phyloP scores from a whole-genome alignment of 1,140 invertebrate genomes.

The Drosophila nigrodunni region DNA sequence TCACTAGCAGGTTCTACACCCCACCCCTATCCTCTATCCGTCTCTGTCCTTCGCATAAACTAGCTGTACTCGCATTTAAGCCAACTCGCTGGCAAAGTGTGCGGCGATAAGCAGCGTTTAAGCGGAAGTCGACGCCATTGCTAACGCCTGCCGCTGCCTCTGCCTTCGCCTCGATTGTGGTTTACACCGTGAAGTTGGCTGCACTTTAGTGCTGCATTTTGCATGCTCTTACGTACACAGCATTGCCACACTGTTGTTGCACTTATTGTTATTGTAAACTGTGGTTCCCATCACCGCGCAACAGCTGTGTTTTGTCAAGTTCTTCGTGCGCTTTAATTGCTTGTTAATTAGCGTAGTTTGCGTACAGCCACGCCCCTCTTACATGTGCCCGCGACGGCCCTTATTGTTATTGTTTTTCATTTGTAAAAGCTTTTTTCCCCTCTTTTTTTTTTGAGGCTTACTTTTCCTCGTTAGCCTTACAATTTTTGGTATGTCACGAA shows the following conservation, averaged over 20 bases:
- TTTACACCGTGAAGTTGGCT: slow-evolving; percentile 46
- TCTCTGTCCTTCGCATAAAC: slow-evolving; percentile 12
- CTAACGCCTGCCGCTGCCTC: slow-evolving; percentile 6
- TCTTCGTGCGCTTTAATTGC: slow-evolving; percentile 64
- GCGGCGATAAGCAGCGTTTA: slow-evolving; percentile 50
- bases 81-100: slow-evolving; percentile 39
- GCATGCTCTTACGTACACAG: slow-evolving; percentile 1
- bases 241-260: slow-evolving; percentile 38
- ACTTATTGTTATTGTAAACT: slow-evolving; percentile 36
- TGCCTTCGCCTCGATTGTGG: slow-evolving; percentile 42
- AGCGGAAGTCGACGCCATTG: slow-evolving; percentile 37
- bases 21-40: neutral
- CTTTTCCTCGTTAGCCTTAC: slow-evolving; percentile 27
- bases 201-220: slow-evolving; percentile 37
- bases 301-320: slow-evolving; percentile 66
- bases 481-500: slow-evolving; percentile 31
- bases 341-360: slow-evolving; percentile 75
- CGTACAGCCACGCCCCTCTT: slow-evolving; percentile 32
- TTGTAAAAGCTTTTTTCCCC: slow-evolving; percentile 8
- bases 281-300: slow-evolving; percentile 17
- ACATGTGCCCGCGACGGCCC: neutral
- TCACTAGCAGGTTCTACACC: neutral
- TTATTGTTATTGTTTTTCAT: slow-evolving; percentile 15
- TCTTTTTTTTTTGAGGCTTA: slow-evolving; percentile 1
- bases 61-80: slow-evolving; percentile 38